phyloP scores from a whole-genome alignment of 2,888 invertebrate species.

The Zootermopsis nevadensis region DNA sequence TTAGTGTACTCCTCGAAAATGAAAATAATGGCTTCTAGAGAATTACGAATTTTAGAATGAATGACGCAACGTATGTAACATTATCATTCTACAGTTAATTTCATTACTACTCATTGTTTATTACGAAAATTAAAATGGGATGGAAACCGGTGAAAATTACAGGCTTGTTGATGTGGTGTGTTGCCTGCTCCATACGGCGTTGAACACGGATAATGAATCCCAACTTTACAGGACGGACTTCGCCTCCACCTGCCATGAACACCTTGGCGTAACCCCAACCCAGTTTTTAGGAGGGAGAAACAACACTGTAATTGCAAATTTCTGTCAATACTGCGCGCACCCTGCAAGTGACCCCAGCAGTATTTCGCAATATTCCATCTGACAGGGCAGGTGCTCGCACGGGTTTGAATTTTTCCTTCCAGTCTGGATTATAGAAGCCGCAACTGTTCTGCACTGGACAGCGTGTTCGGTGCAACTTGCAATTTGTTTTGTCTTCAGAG shows the following conservation, averaged over 20 bases:
- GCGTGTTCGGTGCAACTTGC: too few relatives aligned
- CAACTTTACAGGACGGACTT: background rate
- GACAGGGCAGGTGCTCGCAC: background rate
- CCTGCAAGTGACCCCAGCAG: background rate
- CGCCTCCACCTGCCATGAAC: constrained; percentile 15
- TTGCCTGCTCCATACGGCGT: background rate
- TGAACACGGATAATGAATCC: background rate
- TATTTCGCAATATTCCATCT: background rate
- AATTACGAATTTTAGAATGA: background rate
- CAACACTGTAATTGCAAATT: background rate
- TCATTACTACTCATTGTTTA: background rate
- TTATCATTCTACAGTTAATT: background rate
- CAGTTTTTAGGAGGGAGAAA: background rate
- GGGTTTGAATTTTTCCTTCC: background rate
- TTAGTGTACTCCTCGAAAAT: background rate
- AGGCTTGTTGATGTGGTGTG: background rate
- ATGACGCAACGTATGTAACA: background rate
- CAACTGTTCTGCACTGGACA: background rate
- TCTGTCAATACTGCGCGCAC: background rate
- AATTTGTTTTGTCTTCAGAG: too few relatives aligned
- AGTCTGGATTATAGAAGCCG: too few relatives aligned
- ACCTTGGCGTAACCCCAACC: background rate
- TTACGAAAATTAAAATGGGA: background rate
- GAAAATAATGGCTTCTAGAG: background rate
- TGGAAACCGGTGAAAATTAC: background rate